Evolutionary conservation across 2,888 invertebrate species (phyloP).

Genomic region (Spodoptera littoralis): DNA sequence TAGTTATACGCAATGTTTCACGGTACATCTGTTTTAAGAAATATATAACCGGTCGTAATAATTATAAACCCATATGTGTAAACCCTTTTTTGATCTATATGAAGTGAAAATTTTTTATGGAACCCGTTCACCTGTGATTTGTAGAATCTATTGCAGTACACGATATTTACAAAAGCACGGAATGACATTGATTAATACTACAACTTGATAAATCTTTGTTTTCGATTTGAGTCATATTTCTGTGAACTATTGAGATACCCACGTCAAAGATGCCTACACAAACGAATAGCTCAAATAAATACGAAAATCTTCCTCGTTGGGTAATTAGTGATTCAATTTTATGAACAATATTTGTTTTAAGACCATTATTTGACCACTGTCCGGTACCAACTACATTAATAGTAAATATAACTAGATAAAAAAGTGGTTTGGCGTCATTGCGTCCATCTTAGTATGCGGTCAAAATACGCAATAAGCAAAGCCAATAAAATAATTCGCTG

Average conservation of each 20-base stretch:
- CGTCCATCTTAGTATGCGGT: too few relatives aligned
- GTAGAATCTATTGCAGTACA: too few relatives aligned
- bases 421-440: too few relatives aligned
- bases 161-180: neutral
- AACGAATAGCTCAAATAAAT: slow-evolving; percentile 18
- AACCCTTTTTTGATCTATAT: too few relatives aligned
- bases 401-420: too few relatives aligned
- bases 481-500: too few relatives aligned
- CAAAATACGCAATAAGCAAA: too few relatives aligned
- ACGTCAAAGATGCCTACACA: slow-evolving; percentile 28
- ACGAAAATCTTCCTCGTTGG: slow-evolving; percentile 11
- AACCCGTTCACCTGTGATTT: too few relatives aligned
- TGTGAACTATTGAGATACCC: slow-evolving; percentile 11
- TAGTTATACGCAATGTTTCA: neutral
- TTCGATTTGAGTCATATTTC: slow-evolving; percentile 24
- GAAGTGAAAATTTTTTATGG: too few relatives aligned
- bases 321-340: slow-evolving; percentile 21
- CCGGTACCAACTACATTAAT: neutral
- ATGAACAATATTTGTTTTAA: slow-evolving; percentile 22
- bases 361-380: neutral
- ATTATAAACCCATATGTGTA: too few relatives aligned
- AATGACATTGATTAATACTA: slow-evolving; percentile 1
- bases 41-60: too few relatives aligned
- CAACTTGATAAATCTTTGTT: slow-evolving; percentile 7
- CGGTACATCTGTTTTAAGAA: neutral